Percentiles rank a stretch among this genome's conserved stretches.
phyloP scores from a whole-genome alignment of 2,113 vertebrate species.

The Neodon shergylaensis region DNA sequence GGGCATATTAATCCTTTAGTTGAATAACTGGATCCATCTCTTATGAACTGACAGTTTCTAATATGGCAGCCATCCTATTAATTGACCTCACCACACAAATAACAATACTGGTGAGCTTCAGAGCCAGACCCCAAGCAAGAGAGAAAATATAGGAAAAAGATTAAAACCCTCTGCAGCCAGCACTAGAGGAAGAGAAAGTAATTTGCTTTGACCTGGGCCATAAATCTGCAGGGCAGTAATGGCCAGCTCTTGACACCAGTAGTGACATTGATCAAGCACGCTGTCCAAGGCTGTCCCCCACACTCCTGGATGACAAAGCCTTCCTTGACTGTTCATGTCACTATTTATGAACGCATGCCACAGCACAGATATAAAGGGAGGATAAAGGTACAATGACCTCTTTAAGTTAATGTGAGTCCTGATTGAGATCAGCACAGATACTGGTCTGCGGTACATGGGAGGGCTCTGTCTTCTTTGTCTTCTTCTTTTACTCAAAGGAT shows the following conservation, averaged over 20 bases:
- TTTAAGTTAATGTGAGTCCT: slow-evolving; percentile 22
- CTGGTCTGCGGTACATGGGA: neutral
- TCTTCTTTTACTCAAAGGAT: neutral
- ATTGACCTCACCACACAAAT: neutral
- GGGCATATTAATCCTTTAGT: neutral
- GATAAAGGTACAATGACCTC: neutral
- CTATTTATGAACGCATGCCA: slow-evolving; percentile 51
- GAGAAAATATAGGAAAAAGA: slow-evolving; percentile 59
- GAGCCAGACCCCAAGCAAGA: slow-evolving; percentile 45
- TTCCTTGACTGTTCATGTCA: neutral
- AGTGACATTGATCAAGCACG: slow-evolving; percentile 82
- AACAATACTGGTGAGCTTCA: neutral
- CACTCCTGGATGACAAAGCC: slow-evolving; percentile 52
- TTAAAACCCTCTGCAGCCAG: slow-evolving; percentile 68
- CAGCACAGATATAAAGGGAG: slow-evolving; percentile 33
- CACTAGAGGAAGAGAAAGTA: slow-evolving; percentile 81
- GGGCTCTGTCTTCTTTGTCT: neutral
- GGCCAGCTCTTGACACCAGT: slow-evolving; percentile 79
- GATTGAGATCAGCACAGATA: slow-evolving; percentile 63
- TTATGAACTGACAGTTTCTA: neutral
- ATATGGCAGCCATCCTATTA: neutral
- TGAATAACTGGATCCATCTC: neutral
- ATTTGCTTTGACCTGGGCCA: slow-evolving; percentile 85
- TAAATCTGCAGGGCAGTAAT: slow-evolving; percentile 85
- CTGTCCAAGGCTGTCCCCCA: slow-evolving; percentile 47